Base-by-base conservation (phyloP, 2,797 vertebrate species). In the Gouania willdenowi region DNA sequence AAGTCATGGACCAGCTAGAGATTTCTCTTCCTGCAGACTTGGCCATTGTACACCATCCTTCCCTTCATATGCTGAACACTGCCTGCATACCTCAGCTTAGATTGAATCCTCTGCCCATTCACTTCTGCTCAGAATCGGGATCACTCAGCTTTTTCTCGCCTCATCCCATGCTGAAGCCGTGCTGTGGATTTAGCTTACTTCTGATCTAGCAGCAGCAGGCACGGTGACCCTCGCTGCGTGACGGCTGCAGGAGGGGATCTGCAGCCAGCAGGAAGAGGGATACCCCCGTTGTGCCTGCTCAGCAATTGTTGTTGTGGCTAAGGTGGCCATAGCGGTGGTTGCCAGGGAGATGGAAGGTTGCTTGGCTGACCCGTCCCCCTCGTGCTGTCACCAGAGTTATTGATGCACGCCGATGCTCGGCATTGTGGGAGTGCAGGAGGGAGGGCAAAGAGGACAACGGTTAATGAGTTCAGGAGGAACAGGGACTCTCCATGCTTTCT, bases 391-490 rank as follows among this genome's bases (percentile, higher is more conserved):
- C 68, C 23, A 28, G 70, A 59, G 66, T 87, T 85, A 84, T 84
- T 86, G 83, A 87, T 83, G 79, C 82, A 75, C 65, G 67, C 76
- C 63, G 57, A 79, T 77, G 77, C 72, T 79, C 38, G 55, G 73
- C 73, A 82, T 83, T 85, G 83, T 84, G 77, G 80, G 76, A 79
- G 79, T 71, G 69, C 46, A 16, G 69, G 68, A 79, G 77, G 77
- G 81, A 70, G 77, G 74, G 71, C 48, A 41, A 46, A 67, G 71
- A 82, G 79, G 76, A 84, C 75, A 78, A 68, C 66, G 70, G 76
- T 81, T 84, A 87, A 85, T 85, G 85, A 85, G 85, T 85, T 82
- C 79, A 81, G 75, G 71, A 79, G 68, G 68, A 84, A 73, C 44
- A 41, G 71, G 74, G 74, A 71, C 77, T 86, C 74, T 75, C 68